Base-by-base conservation (phyloP, 92 coral and sea anemone genomes). In the Paragorgia papillata region DNA sequence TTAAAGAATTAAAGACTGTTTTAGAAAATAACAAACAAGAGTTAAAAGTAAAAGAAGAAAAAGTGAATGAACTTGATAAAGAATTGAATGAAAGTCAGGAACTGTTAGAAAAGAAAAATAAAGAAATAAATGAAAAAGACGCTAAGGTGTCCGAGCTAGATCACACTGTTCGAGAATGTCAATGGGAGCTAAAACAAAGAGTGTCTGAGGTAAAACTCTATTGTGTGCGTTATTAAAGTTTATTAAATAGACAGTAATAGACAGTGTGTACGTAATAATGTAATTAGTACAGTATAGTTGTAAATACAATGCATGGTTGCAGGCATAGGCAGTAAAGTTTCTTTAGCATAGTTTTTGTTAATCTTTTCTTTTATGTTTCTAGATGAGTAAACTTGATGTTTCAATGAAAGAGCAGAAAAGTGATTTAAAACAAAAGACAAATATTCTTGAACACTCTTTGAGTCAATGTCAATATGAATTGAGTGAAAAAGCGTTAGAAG, bases 391-490 rank as follows among this genome's bases (percentile, higher is more conserved):
- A 71, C 82, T 90, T 56, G 98, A 94, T 79, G 75, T 90, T 69
- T 84, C 95, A 29, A 94, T 94, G 87, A 90, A 90, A 69, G 98
- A 90, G 62, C 92, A 91, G 54, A 86, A 89, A 35, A 90, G 84
- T 75, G 98, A 87, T 63, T 82, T 88, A 27, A 90, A 90, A 58
- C 98, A 94, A 75, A 94, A 91, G 79, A 89, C 87, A 20, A 86
- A 90, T 66, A 86, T 89, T 9, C 81, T 90, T 33, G 98, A 94
- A 69, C 98, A 90, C 70, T 89, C 96, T 41, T 68, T 94, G 41
- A 90, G 90, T 59, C 98, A 94, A 82, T 88, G 90, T n/a, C 91
- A 92, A 20, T 89, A 94, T 62, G 94, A 94, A 67, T 91, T 94
- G 41, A 94, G 97, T 61, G 94, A 94, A 76, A 88, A 91, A 60